phyloP scores from a whole-genome alignment of 92 coral and sea anemone genomes.

The Blastomussa wellsi region DNA sequence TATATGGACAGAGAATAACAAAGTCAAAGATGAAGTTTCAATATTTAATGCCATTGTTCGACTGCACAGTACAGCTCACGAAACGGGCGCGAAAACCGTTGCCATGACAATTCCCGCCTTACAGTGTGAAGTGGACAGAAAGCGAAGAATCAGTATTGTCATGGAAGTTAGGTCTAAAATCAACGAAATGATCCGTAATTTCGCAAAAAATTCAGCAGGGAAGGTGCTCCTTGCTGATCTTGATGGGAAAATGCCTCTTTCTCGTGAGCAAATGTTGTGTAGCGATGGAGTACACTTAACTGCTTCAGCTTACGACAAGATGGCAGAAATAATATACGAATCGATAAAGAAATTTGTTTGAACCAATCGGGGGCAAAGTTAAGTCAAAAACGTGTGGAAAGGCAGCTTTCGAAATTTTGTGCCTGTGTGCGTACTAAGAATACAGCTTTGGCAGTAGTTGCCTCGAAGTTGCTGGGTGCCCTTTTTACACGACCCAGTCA shows the following conservation, averaged over 20 bases:
- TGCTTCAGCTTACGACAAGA: constrained; percentile 76
- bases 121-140: constrained; percentile 56
- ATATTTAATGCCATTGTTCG: constrained; percentile 48
- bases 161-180: constrained; percentile 48
- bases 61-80: constrained; percentile 50
- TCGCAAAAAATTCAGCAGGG: constrained; percentile 40
- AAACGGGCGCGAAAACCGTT: constrained; percentile 46
- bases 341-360: constrained; percentile 52
- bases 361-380: not conserved
- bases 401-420: not conserved
- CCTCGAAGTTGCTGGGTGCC: no score
- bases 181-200: constrained; percentile 54
- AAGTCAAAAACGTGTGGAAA: not conserved
- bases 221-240: constrained; percentile 71
- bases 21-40: constrained; percentile 11
- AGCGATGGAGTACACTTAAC: constrained; percentile 84
- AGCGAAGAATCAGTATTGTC: constrained; percentile 46
- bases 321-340: constrained; percentile 78
- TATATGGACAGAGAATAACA: constrained; percentile 51
- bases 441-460: no score
- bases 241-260: constrained; percentile 54
- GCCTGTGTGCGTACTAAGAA: no score
- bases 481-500: no score
- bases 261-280: constrained; percentile 73
- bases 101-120: constrained; percentile 75